Evolutionary conservation across 2,113 vertebrate species (phyloP), one percentile per base, ranked within the genome.

Genomic region (Callopanchax toddi): DNA sequence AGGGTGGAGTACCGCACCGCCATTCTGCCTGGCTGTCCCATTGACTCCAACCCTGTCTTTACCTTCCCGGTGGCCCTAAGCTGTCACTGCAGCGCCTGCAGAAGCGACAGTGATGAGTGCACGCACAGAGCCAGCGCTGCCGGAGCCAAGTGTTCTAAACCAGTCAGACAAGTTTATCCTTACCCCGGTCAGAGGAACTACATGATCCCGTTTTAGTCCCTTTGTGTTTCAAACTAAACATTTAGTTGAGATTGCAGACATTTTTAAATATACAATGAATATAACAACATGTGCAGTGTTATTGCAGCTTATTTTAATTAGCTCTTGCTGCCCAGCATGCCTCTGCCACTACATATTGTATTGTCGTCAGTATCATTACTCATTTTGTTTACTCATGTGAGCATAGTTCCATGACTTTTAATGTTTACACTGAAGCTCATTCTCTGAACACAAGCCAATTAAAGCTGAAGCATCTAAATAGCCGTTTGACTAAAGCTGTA

Each of bases 1-100:
- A 88, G 93, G 65, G 88, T 98, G 81, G 79, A 91, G 65, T 97
- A 97, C 73, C 92, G 81, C 42, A 95, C 94, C 0, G 91, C 85
- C 48, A 48, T 92, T 54, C 92, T 99, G 62, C 97, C 96, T 0
- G 96, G 97, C 83, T 99, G 97, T 21, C 92, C 91, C 7, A 54
- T 34, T 3, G 78, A 94, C 32, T 76, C 90, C 53, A 42, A 88
- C 78, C 91, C 96, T 3, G 89, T 92, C 57, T 96, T 95, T 72
- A 95, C 93, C 60, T 99, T 96, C 79, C 96, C 96, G 0, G 92
- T 95, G 61, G 96, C 97, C 9, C 5, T 94, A 16, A 95, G 93
- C 88, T 99, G 97, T 90, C 93, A 92, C 79, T 99, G 97, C 62
- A 91, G 93, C 20, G 92, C 91, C 81, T 99, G 97, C 81, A 91